Evolutionary conservation across 2,113 vertebrate genomes (phyloP), one percentile per base, ranked within the genome.

Genomic region (Phocoena sinus): DNA sequence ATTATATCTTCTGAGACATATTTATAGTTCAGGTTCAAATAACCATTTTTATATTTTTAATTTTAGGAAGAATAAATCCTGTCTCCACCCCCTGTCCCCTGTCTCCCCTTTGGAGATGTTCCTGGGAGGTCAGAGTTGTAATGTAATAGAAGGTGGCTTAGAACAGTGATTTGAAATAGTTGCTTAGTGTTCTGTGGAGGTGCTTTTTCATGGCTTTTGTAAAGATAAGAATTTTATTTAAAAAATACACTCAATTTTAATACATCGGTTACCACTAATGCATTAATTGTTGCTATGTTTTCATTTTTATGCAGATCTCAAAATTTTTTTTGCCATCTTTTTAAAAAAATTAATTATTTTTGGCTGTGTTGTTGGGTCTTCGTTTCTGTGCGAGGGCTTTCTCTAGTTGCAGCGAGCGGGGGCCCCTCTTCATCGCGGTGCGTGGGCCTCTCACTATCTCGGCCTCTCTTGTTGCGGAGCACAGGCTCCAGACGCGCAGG

Each of bases 221-320:
- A 89, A 96, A 33, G 67, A 31, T 82, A 60, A 87, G 38, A 91
- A 67, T 81, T 86, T 91, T 94, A 87, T 91, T 94, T 87, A 2
- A 68, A 92, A 94, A 56, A 68, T 93, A 62, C 70, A 70, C 26
- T 62, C n/a, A 87, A n/a, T 68, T 94, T 96, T 88, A 82, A 68
- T 62, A 60, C 7, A 47, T 23, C 15, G n/a, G 28, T 23, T 82
- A 77, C 41, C n/a, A 62, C 6, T 53, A 88, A 94, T 88, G 12
- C 12, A 25, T 82, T 77, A 76, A 33, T 82, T 82, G 50, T 68
- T 91, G 26, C 58, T 87, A 28, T 3, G 53, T 14, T 74, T 47
- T 77, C 36, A 71, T 94, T 83, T 91, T 92, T 88, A n/a, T 70
- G 50, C 15, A 47, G 31, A 88, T 94, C 76, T 95, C 44, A 63